Conservation (phyloP, 2,888 invertebrate genomes). For the Yponomeuta sedellus region DNA sequence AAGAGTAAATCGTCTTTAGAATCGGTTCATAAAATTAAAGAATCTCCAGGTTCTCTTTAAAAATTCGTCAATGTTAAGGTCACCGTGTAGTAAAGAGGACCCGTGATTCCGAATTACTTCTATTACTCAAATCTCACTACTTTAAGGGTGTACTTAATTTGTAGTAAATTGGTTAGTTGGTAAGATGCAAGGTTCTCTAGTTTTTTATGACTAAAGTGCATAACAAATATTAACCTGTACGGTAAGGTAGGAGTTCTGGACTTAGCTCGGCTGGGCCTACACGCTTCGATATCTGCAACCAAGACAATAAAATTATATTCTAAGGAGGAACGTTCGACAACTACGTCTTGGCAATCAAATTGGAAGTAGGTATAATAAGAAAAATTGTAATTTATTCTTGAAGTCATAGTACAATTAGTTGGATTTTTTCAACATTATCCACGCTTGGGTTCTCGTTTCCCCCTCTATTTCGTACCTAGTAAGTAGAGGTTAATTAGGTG, state of each 20-base stretch:
- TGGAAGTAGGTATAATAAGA: slow-evolving; percentile 25
- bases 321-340: slow-evolving; percentile 24
- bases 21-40: too few relatives aligned
- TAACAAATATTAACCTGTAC: slow-evolving; percentile 65
- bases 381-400: slow-evolving; percentile 47
- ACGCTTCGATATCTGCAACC: slow-evolving; percentile 70
- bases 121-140: background rate
- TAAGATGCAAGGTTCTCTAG: background rate
- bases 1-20: too few relatives aligned
- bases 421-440: too few relatives aligned
- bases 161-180: background rate
- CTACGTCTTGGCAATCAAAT: slow-evolving; percentile 38
- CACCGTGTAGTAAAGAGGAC: too few relatives aligned
- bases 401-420: too few relatives aligned
- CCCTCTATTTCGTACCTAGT: slow-evolving; percentile 20
- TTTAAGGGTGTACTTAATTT: background rate
- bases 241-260: slow-evolving; percentile 73
- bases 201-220: background rate
- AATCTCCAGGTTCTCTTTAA: too few relatives aligned
- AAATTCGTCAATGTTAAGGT: too few relatives aligned
- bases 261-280: slow-evolving; percentile 75
- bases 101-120: too few relatives aligned
- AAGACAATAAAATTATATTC: slow-evolving; percentile 35
- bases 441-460: too few relatives aligned
- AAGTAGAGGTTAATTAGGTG: slow-evolving; percentile 56